These are phyloP conservation scores for Globodera rostochiensis DNA, from an alignment of 1,140 invertebrate species.

Conservation along the genomic window DNA sequence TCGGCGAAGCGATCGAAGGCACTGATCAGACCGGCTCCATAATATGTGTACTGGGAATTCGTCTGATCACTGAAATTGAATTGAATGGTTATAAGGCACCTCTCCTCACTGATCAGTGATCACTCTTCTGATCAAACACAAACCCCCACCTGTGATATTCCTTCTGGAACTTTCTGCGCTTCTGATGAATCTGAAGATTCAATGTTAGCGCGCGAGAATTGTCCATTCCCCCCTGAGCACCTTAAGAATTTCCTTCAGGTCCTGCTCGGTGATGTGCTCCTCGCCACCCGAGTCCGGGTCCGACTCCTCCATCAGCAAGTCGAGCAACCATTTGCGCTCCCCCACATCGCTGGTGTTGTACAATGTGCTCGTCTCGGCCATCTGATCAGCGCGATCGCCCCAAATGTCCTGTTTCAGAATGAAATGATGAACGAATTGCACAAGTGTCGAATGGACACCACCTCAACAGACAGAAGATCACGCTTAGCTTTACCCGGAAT, in stretches of 20 bases:
- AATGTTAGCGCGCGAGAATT: too few relatives aligned
- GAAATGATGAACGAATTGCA: not conserved
- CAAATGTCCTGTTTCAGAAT: conserved; percentile 46
- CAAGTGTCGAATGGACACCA: conserved; percentile 12
- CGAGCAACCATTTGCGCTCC: conserved; percentile 50
- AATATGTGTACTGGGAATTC: conserved; percentile 58
- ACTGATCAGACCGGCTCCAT: conserved; percentile 54
- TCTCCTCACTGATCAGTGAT: too few relatives aligned
- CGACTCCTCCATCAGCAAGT: conserved; percentile 53
- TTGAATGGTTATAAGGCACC: too few relatives aligned
- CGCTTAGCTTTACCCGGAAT: conserved; percentile 46
- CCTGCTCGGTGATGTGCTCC: conserved; percentile 46
- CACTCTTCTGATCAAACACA: not conserved
- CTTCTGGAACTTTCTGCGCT: conserved; percentile 50
- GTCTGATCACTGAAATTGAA: conserved; percentile 37
- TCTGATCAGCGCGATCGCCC: conserved; percentile 38
- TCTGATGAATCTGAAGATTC: conserved; percentile 43
- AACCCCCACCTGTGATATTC: conserved; percentile 40
- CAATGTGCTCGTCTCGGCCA: conserved; percentile 39
- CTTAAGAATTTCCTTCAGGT: conserved; percentile 46
- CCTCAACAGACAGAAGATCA: conserved; percentile 50
- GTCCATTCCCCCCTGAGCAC: conserved; percentile 12
- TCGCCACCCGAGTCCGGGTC: conserved; percentile 54
- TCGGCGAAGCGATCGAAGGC: conserved; percentile 47
- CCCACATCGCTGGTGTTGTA: conserved; percentile 44